A percentile compares a stretch with the other conserved stretches of the same genome.
Evolutionary conservation across 1,140 invertebrate genomes (phyloP).

Genomic region (Sycophila sp.): DNA sequence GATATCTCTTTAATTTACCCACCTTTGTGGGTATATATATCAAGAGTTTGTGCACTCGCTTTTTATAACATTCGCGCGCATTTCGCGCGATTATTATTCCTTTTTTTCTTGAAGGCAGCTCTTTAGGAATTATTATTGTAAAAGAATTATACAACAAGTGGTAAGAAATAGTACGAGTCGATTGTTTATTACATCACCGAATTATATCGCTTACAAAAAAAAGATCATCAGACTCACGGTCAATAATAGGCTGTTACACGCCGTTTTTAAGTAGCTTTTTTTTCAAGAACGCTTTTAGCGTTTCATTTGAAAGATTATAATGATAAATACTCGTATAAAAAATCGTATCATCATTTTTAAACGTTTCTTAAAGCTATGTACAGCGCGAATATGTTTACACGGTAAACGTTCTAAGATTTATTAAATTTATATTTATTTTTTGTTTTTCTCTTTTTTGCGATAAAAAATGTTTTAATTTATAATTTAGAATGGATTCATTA

Average conservation of each 20-base stretch:
- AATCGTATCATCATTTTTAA: conserved; percentile 36
- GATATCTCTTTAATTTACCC: not conserved
- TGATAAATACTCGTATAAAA: conserved; percentile 37
- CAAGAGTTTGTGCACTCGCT: conserved; percentile 19
- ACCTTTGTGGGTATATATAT: too few species aligned
- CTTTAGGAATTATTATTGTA: conserved; percentile 20
- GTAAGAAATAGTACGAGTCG: not conserved
- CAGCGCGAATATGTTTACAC: conserved; percentile 49
- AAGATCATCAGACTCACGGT: conserved; percentile 9
- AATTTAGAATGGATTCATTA: conserved; percentile 36
- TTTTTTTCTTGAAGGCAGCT: not conserved
- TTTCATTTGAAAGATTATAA: conserved; percentile 12
- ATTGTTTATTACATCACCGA: not conserved
- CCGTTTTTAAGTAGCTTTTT: conserved; percentile 19
- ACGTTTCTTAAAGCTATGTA: conserved; percentile 31
- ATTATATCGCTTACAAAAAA: conserved; percentile 5
- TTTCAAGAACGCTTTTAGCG: not conserved
- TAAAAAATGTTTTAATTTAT: conserved; percentile 31
- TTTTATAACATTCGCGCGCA: not conserved
- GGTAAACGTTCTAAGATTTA: conserved; percentile 51
- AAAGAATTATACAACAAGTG: conserved; percentile 24
- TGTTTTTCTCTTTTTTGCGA: conserved; percentile 21
- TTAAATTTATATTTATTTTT: conserved; percentile 30
- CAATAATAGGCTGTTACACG: conserved; percentile 13
- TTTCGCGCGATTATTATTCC: not conserved